Base-by-base conservation (phyloP, 2,888 invertebrate species). In the Machimus rusticus region DNA sequence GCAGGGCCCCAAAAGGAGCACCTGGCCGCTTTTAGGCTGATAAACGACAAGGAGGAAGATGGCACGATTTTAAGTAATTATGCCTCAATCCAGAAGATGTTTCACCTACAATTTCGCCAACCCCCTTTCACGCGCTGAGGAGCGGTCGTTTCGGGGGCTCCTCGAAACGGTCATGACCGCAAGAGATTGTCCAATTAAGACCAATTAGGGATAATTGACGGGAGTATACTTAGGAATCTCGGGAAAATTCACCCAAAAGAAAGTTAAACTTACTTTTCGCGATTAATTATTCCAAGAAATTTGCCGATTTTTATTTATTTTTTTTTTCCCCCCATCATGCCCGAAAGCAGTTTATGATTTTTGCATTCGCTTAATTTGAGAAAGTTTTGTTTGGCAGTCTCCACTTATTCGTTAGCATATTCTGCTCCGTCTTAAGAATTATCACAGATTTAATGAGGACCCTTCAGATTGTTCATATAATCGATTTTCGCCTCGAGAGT, bases 101-200 rank as follows among this genome's bases (percentile, higher is more conserved):
- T 78, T 78, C 39, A 12, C 43, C 78, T 46, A 39, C 78, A 78
- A 78, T 78, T 8, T 23, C 37, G 31, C 31, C 76, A 1, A 1
- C 43, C 78, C 23, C 19, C 43, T 43, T 9, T 19, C 14, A 19
- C 23, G 8, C 66, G 12, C 9, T 66, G 66, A 6, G 3, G 28
- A 19, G n/a, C 4, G 6, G 16, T 19, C n/a, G 51, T n/a, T 8
- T 39, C 77, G 19, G n/a, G 37, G 14, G 34, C n/a, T 28, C 6
- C 28, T 74, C 66, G 66, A 66, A 66, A 1, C 23, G 19, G 28
- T 76, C 76, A 76, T 76, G 39, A n/a, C 39, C 39, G 78, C 43
- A 16, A 78, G 43, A 78, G 43, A 43, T 78, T 43, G 78, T 43
- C 39, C 78, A 78, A 78, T 78, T 78, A 78, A 78, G 78, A 43